These are phyloP conservation scores for Anomalospiza imberbis DNA, from an alignment of 2,797 vertebrate genomes.

Conservation along the genomic window DNA sequence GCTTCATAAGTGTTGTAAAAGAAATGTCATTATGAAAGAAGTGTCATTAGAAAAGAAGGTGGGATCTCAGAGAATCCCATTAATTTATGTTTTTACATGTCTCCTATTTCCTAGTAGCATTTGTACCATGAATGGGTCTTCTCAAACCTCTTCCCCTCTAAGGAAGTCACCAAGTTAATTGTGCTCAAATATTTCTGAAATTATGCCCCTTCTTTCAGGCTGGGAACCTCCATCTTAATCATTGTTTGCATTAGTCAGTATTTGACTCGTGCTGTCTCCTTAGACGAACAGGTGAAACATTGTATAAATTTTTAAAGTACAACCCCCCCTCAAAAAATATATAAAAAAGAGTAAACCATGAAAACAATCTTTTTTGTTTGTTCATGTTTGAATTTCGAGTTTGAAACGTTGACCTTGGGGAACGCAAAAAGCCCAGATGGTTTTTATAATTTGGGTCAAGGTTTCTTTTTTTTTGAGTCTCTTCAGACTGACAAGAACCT, in stretches of 20 bases:
- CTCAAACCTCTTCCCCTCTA: neutral
- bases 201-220: neutral
- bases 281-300: neutral
- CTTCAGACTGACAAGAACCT: neutral
- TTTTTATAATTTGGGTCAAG: neutral
- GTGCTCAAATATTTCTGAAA: neutral
- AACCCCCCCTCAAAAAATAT: accelerated
- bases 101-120: neutral
- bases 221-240: neutral
- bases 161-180: neutral
- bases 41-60: neutral
- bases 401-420: neutral
- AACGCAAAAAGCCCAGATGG: neutral
- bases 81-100: neutral
- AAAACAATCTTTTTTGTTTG: neutral
- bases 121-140: neutral
- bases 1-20: neutral
- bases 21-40: neutral
- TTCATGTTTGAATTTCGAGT: neutral
- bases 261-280: neutral
- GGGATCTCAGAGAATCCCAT: neutral
- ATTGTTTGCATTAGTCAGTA: neutral
- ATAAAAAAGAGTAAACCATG: neutral
- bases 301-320: neutral
- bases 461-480: neutral